Percentiles rank a stretch among this genome's conserved stretches.
phyloP scores from a whole-genome alignment of 30 jellyfish, hydroid and myxozoan genomes.

The Hydra vulgaris region DNA sequence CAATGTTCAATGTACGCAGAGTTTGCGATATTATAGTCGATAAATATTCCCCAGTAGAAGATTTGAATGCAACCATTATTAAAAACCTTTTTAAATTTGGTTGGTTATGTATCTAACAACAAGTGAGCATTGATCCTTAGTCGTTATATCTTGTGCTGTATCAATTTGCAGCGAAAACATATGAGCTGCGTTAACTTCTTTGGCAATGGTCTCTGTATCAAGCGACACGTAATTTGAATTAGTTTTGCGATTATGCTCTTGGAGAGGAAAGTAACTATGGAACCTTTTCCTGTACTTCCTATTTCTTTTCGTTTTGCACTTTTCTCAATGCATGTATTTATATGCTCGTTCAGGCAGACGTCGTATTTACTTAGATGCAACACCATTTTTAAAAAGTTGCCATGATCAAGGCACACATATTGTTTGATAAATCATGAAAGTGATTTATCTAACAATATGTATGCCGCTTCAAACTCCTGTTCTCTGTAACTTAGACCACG shows the following conservation, averaged over 20 bases:
- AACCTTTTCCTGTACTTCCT: not conserved
- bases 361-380: not conserved
- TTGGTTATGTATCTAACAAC: too few species aligned
- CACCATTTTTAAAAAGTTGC: not conserved
- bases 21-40: not conserved
- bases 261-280: not conserved
- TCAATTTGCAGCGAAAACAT: not conserved
- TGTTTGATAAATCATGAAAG: too few species aligned
- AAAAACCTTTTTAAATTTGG: too few species aligned
- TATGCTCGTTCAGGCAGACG: not conserved
- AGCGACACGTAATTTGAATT: not conserved
- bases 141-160: not conserved
- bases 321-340: not conserved
- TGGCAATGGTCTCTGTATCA: not conserved
- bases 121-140: not conserved
- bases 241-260: not conserved
- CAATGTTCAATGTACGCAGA: not conserved
- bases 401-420: not conserved
- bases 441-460: too few species aligned
- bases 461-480: too few species aligned
- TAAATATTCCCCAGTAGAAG: not conserved
- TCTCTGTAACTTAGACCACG: too few species aligned
- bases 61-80: too few species aligned
- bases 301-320: not conserved
- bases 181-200: not conserved